Evolutionary conservation across 2,797 vertebrate genomes (phyloP).

Genomic region (Rhodeus uyekii): DNA sequence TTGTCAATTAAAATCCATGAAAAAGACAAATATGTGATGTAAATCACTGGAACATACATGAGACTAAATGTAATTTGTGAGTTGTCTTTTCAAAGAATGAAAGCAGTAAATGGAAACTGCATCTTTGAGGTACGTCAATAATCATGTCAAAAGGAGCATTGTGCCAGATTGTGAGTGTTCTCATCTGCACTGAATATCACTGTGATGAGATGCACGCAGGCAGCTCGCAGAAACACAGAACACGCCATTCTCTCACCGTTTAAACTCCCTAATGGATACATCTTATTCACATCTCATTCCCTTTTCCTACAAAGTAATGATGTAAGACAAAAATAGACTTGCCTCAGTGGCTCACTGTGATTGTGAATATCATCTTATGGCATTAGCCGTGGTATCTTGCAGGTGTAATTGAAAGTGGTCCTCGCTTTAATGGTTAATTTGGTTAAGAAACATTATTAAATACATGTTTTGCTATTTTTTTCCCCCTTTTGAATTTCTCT

Average conservation of each 20-base stretch:
- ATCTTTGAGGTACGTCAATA: not conserved
- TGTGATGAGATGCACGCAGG: conserved; percentile 20
- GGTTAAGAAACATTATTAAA: not conserved
- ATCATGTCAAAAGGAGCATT: not conserved
- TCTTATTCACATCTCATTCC: conserved; percentile 44
- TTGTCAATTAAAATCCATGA: not conserved
- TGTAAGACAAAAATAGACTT: conserved; percentile 23
- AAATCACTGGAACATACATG: not conserved
- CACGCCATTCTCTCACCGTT: conserved; percentile 11
- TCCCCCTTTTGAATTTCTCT: not conserved
- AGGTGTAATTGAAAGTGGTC: conserved; percentile 36
- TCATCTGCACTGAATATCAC: conserved; percentile 31
- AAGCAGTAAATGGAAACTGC: not conserved
- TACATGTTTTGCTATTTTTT: not conserved
- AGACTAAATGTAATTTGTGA: not conserved
- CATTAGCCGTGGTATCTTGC: conserved; percentile 31
- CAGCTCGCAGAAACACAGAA: conserved; percentile 34
- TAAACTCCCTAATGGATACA: conserved; percentile 26
- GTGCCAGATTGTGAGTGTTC: not conserved
- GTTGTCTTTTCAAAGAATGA: not conserved
- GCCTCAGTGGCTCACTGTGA: conserved; percentile 13
- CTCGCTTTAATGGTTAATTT: conserved; percentile 13
- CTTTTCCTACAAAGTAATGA: conserved; percentile 44
- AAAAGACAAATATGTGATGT: not conserved
- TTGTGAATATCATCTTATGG: conserved; percentile 31